These are phyloP conservation scores for Odontamblyopus lacepedii DNA, from an alignment of 2,797 vertebrate species.

Conservation along the genomic window DNA sequence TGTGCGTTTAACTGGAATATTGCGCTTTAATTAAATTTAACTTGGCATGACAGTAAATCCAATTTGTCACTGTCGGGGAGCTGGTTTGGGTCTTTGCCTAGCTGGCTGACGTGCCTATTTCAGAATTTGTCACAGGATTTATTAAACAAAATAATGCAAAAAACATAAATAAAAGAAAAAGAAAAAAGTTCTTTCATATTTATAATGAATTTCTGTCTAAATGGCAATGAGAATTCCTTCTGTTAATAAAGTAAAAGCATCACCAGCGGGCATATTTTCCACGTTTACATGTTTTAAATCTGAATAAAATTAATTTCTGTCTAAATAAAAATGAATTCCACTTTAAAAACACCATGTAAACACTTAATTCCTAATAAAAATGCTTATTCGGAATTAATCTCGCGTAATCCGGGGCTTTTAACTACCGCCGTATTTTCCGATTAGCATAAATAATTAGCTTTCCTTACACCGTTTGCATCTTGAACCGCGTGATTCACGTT, in stretches of 20 bases:
- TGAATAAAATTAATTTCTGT: too few relatives aligned
- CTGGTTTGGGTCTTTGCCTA: background rate
- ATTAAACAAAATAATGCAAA: background rate
- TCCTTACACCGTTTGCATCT: background rate
- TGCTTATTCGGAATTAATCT: too few relatives aligned
- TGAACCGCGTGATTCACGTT: background rate
- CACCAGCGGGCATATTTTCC: too few relatives aligned
- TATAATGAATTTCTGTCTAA: background rate
- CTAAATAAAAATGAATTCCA: too few relatives aligned
- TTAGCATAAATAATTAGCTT: too few relatives aligned
- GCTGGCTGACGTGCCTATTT: background rate
- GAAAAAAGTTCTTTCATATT: background rate
- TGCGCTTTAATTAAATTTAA: conserved; percentile 4
- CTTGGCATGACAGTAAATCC: background rate
- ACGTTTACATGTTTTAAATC: too few relatives aligned
- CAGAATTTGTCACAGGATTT: background rate
- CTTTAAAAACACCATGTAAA: too few relatives aligned
- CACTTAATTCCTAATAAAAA: too few relatives aligned
- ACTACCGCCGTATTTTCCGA: background rate
- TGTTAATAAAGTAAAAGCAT: background rate
- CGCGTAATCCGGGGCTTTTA: background rate
- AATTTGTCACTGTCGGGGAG: background rate
- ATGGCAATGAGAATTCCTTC: too few relatives aligned
- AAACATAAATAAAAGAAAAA: background rate
- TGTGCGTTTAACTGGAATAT: background rate